Percentiles rank a stretch among this genome's conserved stretches.
Conservation (phyloP, 2,113 vertebrate genomes). For the Elephas maximus region DNA sequence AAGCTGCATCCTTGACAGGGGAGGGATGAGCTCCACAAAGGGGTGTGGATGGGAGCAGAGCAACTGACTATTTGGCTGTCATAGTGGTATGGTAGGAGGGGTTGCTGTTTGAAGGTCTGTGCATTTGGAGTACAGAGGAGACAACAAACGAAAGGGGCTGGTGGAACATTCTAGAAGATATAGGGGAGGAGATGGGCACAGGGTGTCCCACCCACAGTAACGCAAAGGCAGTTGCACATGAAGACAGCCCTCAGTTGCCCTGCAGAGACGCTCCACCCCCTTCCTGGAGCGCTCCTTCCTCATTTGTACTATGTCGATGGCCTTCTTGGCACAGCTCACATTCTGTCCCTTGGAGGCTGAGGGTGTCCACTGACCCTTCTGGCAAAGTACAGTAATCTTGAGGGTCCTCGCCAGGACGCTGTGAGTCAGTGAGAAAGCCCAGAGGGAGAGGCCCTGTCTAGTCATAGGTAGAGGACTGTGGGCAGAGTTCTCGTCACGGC, state of each 20-base stretch:
- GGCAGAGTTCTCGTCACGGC: background rate
- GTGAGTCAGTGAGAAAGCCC: background rate
- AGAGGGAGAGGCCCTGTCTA: accelerated
- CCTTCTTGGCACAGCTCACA: no score
- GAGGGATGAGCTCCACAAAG: background rate
- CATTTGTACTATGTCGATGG: background rate
- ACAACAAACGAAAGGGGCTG: background rate
- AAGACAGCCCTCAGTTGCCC: background rate
- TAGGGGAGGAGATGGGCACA: background rate
- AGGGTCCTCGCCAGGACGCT: background rate
- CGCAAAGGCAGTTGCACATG: accelerated
- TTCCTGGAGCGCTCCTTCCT: background rate
- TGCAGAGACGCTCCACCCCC: background rate
- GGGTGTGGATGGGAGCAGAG: no score
- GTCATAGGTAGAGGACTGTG: accelerated
- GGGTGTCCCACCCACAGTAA: background rate
- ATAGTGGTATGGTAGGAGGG: background rate
- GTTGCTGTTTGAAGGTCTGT: background rate
- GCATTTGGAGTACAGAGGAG: background rate
- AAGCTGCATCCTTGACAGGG: background rate
- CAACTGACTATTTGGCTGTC: background rate
- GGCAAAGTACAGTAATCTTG: background rate
- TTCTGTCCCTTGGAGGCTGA: background rate
- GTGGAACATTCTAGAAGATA: background rate
- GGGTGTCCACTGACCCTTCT: background rate